Evolutionary conservation across 2,888 invertebrate species (phyloP), one percentile per base, ranked within the genome.

Genomic region (Phengaris alcon): DNA sequence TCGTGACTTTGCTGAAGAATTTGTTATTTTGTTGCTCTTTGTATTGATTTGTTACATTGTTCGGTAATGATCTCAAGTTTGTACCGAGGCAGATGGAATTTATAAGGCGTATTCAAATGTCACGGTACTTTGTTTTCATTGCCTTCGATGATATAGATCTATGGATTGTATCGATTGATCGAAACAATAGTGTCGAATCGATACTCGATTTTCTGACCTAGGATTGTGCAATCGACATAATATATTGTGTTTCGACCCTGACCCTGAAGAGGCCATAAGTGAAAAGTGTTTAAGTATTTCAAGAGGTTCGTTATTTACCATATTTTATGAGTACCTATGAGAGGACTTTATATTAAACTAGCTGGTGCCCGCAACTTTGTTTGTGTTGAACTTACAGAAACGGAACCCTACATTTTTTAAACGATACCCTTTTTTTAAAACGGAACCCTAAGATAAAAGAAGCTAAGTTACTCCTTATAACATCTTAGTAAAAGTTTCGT

Each of bases 11-110:
- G 15, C 54, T n/a, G 35, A 69, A 64, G 64, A 75, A 75, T 76
- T 75, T 75, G 64, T 70, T 70, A 57, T 75, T 75, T 72, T 35
- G 35, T 35, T 35, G 72, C 72, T 54, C 78, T 81, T 79, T 79
- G 81, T 84, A 88, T 89, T 86, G 87, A 87, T 89, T 87, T 83
- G 84, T 82, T 83, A 82, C 82, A 87, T 87, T 87, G 84, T 84
- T 81, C 79, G 84, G 88, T 88, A 87, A 85, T 81, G 84, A 87
- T 88, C 86, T 82, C 80, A 77, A 81, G 35, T 35, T 83, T 81
- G 72, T 74, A 15, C 68, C 13, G 35, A 69, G 52, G 22, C 72
- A 12, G 35, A 35, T 54, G 13, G 54, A 54, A 52, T 72, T 54
- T 54, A 72, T 72, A 75, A 75, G 55, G 9, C 48, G 48, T 70